Evolutionary conservation across 2,113 vertebrate species (phyloP).

Genomic region (Agapornis roseicollis): DNA sequence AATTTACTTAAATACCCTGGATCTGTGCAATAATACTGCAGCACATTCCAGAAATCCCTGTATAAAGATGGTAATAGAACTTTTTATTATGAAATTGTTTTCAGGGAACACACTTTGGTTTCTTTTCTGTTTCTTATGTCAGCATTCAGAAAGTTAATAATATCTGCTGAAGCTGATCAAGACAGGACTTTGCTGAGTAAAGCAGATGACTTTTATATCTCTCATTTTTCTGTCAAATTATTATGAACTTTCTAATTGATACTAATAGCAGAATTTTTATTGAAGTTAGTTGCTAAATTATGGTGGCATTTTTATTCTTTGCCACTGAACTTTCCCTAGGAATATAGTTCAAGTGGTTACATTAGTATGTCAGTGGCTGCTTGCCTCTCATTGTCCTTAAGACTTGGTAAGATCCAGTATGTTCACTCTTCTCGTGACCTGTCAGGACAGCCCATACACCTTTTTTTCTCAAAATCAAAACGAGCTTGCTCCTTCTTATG

Average conservation of each 20-base stretch:
- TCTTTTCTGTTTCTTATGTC: not conserved
- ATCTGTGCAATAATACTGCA: not conserved
- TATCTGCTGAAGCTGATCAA: not conserved
- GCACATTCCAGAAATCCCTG: not conserved
- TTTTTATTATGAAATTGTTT: not conserved
- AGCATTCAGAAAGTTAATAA: not conserved
- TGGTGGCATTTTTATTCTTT: not conserved
- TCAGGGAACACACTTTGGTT: not conserved
- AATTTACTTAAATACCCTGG: not conserved
- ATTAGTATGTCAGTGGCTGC: not conserved
- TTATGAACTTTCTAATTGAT: not conserved
- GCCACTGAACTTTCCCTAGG: not conserved
- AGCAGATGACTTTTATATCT: not conserved
- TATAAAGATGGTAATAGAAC: not conserved
- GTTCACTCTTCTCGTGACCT: not conserved
- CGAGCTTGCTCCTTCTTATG: not conserved
- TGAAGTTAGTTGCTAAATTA: not conserved
- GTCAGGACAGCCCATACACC: not conserved
- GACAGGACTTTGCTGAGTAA: not conserved
- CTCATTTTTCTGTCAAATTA: not conserved
- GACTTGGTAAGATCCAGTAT: not conserved
- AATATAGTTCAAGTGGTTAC: not conserved
- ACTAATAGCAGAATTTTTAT: not conserved
- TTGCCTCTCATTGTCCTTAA: not conserved
- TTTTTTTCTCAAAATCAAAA: not conserved